phyloP scores from a whole-genome alignment of 2,888 invertebrate genomes.

The Monopis laevigella region DNA sequence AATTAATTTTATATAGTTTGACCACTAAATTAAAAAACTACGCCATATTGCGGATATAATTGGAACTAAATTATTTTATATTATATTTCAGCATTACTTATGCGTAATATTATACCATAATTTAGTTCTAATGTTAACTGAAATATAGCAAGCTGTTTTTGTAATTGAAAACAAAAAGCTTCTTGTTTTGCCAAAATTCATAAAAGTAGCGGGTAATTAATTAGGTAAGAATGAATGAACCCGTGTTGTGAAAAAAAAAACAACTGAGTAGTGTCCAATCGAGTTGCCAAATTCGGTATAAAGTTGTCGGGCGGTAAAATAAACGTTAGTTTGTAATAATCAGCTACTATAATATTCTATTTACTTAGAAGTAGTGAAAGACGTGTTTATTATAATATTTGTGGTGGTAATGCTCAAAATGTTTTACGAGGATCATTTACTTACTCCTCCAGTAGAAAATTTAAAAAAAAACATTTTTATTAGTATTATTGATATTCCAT shows the following conservation, averaged over 20 bases:
- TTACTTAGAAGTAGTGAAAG: constrained; percentile 43
- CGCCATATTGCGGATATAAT: too few relatives aligned
- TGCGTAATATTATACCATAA: too few relatives aligned
- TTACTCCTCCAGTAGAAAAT: constrained; percentile 34
- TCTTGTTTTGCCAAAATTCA: too few relatives aligned
- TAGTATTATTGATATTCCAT: constrained; percentile 32
- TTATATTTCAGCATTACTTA: too few relatives aligned
- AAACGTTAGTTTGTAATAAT: constrained; percentile 39
- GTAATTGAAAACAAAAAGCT: too few relatives aligned
- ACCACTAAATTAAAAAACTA: too few relatives aligned
- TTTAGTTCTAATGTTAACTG: too few relatives aligned
- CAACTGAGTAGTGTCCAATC: constrained; percentile 41
- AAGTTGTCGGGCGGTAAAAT: constrained; percentile 35
- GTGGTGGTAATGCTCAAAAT: constrained; percentile 60
- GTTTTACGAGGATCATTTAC: constrained; percentile 51
- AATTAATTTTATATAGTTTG: too few relatives aligned
- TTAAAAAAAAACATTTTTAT: constrained; percentile 27
- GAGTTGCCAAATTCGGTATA: constrained; percentile 62
- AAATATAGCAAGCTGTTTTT: too few relatives aligned
- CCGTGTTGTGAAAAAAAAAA: background rate
- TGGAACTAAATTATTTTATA: too few relatives aligned
- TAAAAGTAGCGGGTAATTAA: too few relatives aligned
- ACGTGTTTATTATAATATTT: constrained; percentile 42
- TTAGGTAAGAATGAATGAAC: too few relatives aligned
- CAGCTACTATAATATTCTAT: constrained; percentile 33